Evolutionary conservation across 1,140 invertebrate genomes (phyloP).

Genomic region (Drosophila persimilis): DNA sequence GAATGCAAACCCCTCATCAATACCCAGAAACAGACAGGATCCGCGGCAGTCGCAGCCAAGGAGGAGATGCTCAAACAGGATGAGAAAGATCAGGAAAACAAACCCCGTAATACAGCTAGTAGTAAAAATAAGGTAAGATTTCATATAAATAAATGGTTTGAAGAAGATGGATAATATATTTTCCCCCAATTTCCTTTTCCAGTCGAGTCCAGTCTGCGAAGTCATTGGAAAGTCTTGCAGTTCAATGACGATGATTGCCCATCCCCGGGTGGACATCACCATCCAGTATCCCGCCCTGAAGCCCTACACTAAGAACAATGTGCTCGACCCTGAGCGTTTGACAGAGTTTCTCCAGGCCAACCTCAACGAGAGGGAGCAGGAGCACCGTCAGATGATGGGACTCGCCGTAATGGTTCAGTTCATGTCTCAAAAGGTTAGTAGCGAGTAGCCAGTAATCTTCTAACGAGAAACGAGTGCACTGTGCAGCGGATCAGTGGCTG

Average conservation of each 20-base stretch:
- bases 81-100: constrained; percentile 1
- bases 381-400: constrained; percentile 49
- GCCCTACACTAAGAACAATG: constrained; percentile 42
- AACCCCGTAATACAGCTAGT: constrained; percentile 6
- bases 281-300: constrained; percentile 49
- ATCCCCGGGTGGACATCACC: constrained; percentile 24
- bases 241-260: constrained; percentile 23
- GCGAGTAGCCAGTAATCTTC: neutral
- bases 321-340: constrained; percentile 39
- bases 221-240: constrained; percentile 5
- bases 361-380: constrained; percentile 25
- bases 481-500: constrained; percentile 20
- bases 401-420: constrained; percentile 62
- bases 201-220: neutral
- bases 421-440: constrained; percentile 57
- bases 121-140: constrained; percentile 44
- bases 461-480: neutral
- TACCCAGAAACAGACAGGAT: neutral
- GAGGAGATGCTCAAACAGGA: constrained; percentile 17
- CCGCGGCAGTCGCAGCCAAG: neutral
- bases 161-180: too few relatives aligned
- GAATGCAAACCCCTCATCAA: constrained; percentile 21
- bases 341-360: constrained; percentile 46
- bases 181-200: too few relatives aligned
- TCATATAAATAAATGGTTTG: neutral